Percentiles rank a stretch among this genome's conserved stretches.
Conservation (phyloP, 2,113 vertebrate species). For the Theristicus caerulescens region DNA sequence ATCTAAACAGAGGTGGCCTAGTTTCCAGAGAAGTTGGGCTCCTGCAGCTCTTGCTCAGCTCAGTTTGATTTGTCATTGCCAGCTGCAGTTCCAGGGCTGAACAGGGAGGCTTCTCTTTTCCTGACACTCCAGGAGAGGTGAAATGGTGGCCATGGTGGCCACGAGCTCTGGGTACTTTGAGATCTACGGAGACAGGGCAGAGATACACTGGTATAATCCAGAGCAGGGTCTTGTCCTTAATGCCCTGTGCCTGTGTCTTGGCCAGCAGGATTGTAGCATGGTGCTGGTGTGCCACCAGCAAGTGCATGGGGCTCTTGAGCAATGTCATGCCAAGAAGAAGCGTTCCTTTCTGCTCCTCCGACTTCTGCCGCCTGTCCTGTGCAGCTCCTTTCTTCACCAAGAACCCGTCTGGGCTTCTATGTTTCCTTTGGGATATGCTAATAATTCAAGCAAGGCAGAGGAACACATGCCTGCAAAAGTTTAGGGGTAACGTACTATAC, state of each 20-base stretch:
- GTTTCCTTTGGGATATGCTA: not conserved
- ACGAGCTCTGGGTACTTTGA: accelerated
- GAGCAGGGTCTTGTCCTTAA: not conserved
- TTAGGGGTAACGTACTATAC: accelerated
- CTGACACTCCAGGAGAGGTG: not conserved
- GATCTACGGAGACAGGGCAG: not conserved
- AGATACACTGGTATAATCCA: not conserved
- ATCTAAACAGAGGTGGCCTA: accelerated
- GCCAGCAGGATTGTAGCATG: not conserved
- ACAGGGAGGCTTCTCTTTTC: not conserved
- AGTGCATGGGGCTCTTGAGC: not conserved
- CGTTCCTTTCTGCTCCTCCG: not conserved
- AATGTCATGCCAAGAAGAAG: accelerated
- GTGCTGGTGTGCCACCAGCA: not conserved
- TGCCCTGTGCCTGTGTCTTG: not conserved
- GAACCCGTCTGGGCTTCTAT: not conserved
- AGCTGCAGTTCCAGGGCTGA: not conserved
- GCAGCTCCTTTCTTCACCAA: not conserved
- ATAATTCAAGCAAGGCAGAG: not conserved
- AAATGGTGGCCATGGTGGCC: accelerated
- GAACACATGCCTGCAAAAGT: not conserved
- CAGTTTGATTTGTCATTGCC: accelerated
- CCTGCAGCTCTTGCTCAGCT: not conserved
- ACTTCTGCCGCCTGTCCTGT: not conserved
- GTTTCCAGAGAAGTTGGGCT: not conserved